Evolutionary conservation across 2,113 vertebrate species (phyloP).

Genomic region (Thamnophis sirtalis): DNA sequence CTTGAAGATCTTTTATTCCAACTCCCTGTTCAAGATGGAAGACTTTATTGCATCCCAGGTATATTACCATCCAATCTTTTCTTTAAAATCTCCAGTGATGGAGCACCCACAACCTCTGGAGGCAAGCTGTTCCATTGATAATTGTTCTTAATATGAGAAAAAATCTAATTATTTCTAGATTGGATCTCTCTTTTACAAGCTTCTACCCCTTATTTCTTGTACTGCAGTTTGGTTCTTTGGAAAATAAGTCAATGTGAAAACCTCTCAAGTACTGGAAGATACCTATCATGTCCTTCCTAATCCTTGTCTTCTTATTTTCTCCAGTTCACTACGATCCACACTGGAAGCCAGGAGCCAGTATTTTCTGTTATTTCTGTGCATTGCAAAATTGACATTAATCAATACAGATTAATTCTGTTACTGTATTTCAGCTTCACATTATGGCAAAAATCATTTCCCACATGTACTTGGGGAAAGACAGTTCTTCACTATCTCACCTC

Average conservation of each 20-base stretch:
- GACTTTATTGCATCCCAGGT: too few relatives aligned
- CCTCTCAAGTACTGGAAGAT: background rate
- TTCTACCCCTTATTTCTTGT: background rate
- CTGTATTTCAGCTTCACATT: background rate
- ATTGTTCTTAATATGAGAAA: background rate
- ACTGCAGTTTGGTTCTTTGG: background rate
- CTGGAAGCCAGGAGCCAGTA: background rate
- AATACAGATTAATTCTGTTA: background rate
- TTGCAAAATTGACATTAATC: background rate
- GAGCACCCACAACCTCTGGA: too few relatives aligned
- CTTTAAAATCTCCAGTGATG: too few relatives aligned
- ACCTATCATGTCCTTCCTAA: background rate
- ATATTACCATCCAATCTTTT: too few relatives aligned
- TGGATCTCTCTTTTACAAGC: background rate
- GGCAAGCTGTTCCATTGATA: background rate
- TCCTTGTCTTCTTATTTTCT: background rate
- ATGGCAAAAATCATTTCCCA: background rate
- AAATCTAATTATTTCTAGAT: background rate
- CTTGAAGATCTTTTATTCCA: too few relatives aligned
- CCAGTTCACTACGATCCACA: background rate
- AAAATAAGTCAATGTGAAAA: background rate
- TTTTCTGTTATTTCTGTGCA: background rate
- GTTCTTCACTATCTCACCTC: background rate
- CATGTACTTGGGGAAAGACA: background rate
- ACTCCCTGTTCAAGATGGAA: too few relatives aligned